phyloP scores from a whole-genome alignment of 2,888 invertebrate species.

The Leptinotarsa peninsularis region DNA sequence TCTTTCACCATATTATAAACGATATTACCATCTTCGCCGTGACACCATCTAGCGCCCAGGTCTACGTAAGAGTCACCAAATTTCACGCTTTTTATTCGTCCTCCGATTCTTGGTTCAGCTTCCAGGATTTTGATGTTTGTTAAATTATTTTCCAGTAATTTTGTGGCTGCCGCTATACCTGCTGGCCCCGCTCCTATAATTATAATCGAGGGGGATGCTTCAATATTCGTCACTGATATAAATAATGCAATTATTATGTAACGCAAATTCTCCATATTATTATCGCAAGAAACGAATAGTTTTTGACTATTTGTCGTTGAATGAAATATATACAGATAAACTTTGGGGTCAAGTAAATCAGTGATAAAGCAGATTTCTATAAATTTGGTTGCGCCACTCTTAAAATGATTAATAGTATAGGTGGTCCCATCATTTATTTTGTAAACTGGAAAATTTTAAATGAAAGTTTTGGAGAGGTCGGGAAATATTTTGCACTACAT shows the following conservation, averaged over 20 bases:
- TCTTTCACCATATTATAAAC: constrained; percentile 52
- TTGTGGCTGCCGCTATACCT: constrained; percentile 68
- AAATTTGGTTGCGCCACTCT: no score
- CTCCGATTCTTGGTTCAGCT: constrained; percentile 62
- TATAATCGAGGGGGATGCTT: constrained; percentile 8
- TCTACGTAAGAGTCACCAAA: constrained; percentile 52
- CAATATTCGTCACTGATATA: neutral
- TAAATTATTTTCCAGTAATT: constrained; percentile 66
- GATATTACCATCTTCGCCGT: constrained; percentile 53
- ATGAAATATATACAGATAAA: no score
- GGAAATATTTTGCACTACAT: no score
- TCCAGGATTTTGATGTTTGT: constrained; percentile 66
- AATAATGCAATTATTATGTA: neutral
- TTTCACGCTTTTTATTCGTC: constrained; percentile 23
- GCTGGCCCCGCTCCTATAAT: constrained; percentile 41
- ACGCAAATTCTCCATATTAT: neutral
- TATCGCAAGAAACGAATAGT: no score
- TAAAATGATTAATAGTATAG: no score
- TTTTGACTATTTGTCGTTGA: no score
- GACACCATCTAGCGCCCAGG: constrained; percentile 55
- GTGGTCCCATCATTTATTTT: no score
- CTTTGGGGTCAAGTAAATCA: no score
- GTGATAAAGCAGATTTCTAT: no score
- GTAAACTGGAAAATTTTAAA: no score
- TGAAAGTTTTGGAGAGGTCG: no score